Base-by-base conservation (phyloP, 2,888 invertebrate genomes). In the Cerastis leucographa region DNA sequence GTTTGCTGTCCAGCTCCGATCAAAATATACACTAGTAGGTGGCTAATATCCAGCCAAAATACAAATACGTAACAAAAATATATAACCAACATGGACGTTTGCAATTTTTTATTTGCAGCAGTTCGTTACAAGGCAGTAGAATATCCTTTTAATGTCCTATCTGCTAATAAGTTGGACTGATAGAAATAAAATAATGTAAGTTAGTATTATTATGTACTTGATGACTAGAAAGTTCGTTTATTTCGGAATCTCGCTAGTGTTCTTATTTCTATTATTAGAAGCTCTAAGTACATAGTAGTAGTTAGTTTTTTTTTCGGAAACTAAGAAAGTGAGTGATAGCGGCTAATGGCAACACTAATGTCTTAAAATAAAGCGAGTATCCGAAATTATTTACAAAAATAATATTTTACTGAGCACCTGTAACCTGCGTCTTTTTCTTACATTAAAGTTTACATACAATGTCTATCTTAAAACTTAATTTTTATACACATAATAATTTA, bases 201-300 rank as follows among this genome's bases (percentile, higher is more conserved):
- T 61, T 51, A 74, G 65, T 72, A 71, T 35, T 64, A 74, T 67
- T 74, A 81, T 74, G 74, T 74, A 78, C 76, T 71, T 76, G 84
- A 80, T 87, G 87, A 87, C 87, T 87, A 87, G 87, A 87, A 85
- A 80, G 85, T 80, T 76, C 70, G 69, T 83, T 83, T 78, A 29
- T 76, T 87, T 80, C 83, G 78, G 78, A 72, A 76, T 72, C 74
- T 76, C 75, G 77, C 59, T 74, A 65, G 35, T 62, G 42, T 11
- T 78, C 12, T 62, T 64, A 67, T 66, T 61, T 61, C 19, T 35
- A 61, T 61, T 35, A 35, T 35, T 9, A 61, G 8, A 35, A 29
- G 59, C 29, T 59, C 25, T 59, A 61, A 35, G 29, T 19, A 35
- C 4, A 1, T 71, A 71, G 14, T 17, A 29, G 9, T 51, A 65